These are phyloP conservation scores for Lichenostomus cassidix DNA, from an alignment of 2,113 vertebrate genomes.

Conservation along the genomic window DNA sequence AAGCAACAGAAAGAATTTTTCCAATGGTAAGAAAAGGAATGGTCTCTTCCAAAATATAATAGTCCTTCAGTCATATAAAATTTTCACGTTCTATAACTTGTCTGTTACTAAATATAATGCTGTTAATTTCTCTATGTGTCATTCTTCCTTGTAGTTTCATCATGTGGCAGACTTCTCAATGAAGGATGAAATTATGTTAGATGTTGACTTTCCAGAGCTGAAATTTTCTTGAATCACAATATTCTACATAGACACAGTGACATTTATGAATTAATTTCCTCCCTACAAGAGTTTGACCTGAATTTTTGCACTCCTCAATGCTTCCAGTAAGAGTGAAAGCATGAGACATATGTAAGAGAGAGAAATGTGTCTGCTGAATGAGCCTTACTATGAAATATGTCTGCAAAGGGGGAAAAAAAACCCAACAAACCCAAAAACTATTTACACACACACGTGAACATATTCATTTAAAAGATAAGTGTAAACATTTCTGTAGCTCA, in stretches of 20 bases:
- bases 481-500: not conserved
- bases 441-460: not conserved
- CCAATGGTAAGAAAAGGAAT: not conserved
- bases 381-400: not conserved
- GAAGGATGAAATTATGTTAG: conserved; percentile 8
- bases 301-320: conserved; percentile 1
- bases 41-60: not conserved
- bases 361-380: not conserved
- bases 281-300: not conserved
- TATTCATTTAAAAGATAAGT: not conserved
- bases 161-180: not conserved
- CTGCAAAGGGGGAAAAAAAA: not conserved
- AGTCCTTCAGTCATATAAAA: not conserved
- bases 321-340: not conserved
- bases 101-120: conserved; percentile 14
- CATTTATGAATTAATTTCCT: not conserved
- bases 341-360: not conserved
- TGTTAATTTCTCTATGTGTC: not conserved
- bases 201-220: not conserved
- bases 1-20: not conserved
- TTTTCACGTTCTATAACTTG: not conserved
- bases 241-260: not conserved
- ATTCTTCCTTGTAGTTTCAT: not conserved
- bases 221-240: conserved; percentile 11
- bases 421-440: not conserved